These are phyloP conservation scores for Oenanthe melanoleuca DNA, from an alignment of 2,113 vertebrate genomes.

Conservation along the genomic window DNA sequence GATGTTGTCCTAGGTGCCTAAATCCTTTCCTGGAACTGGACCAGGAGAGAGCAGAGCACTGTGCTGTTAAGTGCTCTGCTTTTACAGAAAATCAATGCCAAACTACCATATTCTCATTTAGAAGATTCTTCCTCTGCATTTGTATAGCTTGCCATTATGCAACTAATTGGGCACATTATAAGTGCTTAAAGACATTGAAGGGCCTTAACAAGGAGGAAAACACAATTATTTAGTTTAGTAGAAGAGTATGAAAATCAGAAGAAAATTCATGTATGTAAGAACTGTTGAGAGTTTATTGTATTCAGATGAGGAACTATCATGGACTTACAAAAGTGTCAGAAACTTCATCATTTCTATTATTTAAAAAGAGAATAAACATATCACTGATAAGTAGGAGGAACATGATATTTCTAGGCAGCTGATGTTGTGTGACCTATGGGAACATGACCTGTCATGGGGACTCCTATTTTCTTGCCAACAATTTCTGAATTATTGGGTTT, in stretches of 20 bases:
- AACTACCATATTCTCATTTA: neutral
- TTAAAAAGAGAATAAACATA: neutral
- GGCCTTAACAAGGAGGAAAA: conserved; percentile 6
- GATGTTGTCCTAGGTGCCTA: neutral
- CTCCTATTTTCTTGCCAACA: neutral
- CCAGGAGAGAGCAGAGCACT: neutral
- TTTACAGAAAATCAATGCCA: conserved; percentile 58
- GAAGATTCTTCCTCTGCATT: neutral
- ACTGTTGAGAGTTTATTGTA: neutral
- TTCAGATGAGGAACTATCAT: neutral
- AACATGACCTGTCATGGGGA: neutral
- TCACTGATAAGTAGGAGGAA: neutral
- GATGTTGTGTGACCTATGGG: neutral
- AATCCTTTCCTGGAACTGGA: conserved; percentile 33
- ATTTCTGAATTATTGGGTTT: neutral
- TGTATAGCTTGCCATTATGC: neutral
- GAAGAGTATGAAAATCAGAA: neutral
- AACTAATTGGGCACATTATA: neutral
- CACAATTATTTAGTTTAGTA: neutral
- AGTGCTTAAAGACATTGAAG: neutral
- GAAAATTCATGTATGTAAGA: neutral
- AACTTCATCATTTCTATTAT: neutral
- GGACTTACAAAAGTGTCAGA: neutral
- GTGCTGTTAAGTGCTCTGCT: conserved; percentile 49
- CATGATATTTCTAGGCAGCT: neutral